These are phyloP conservation scores for Agriopis marginaria DNA, from an alignment of 2,888 invertebrate genomes.

Conservation along the genomic window DNA sequence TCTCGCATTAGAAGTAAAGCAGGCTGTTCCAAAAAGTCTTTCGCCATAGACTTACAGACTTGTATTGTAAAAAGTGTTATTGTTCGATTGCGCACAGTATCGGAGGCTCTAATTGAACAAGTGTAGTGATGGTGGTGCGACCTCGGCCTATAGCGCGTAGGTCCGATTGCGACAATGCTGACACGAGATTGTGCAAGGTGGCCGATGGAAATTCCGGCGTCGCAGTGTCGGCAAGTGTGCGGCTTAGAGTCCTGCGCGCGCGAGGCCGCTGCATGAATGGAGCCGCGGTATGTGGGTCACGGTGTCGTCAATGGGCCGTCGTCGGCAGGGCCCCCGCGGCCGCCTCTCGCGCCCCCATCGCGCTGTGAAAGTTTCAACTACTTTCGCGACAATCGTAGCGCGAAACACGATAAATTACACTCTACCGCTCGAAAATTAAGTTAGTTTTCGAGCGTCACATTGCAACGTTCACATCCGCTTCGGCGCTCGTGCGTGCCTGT, in stretches of 20 bases:
- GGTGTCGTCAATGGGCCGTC: constrained; percentile 85
- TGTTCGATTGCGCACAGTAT: constrained; percentile 68
- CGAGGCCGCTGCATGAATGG: constrained; percentile 84
- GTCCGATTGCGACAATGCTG: constrained; percentile 76
- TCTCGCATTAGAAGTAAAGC: constrained; percentile 15
- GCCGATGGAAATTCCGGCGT: constrained; percentile 78
- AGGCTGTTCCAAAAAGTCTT: constrained; percentile 35
- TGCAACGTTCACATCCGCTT: constrained; percentile 83
- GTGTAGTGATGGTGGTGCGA: constrained; percentile 73
- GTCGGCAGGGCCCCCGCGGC: constrained; percentile 76
- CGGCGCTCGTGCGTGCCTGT: constrained; percentile 75
- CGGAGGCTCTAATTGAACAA: constrained; percentile 81
- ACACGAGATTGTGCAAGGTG: constrained; percentile 76
- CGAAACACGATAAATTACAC: constrained; percentile 71
- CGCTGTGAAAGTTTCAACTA: constrained; percentile 84
- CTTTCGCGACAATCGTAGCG: constrained; percentile 80
- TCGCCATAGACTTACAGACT: constrained; percentile 47
- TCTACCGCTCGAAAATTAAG: constrained; percentile 76
- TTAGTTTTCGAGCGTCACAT: constrained; percentile 71
- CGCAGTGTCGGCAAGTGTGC: constrained; percentile 67
- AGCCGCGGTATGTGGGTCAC: constrained; percentile 84
- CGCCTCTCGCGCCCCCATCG: constrained; percentile 80
- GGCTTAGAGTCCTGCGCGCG: constrained; percentile 74
- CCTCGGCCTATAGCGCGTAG: constrained; percentile 69
- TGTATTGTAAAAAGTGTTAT: constrained; percentile 47